Evolutionary conservation across 1,140 invertebrate species (phyloP).

Genomic region (Drosophila azteca): DNA sequence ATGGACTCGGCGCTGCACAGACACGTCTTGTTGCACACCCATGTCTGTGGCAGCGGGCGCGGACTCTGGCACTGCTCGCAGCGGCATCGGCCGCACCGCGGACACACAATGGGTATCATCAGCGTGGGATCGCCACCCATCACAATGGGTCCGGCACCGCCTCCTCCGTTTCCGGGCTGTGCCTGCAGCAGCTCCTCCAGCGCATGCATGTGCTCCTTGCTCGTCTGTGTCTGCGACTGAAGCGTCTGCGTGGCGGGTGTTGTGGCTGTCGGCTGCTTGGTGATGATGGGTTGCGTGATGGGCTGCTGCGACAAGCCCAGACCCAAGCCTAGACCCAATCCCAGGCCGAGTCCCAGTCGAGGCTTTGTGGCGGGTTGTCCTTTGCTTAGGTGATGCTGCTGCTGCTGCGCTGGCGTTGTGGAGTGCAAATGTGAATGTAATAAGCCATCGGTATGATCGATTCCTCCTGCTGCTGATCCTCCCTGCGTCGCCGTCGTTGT

Average conservation of each 20-base stretch:
- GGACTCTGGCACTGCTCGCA: slow-evolving; percentile 94
- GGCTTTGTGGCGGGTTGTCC: slow-evolving; percentile 64
- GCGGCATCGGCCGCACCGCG: slow-evolving; percentile 92
- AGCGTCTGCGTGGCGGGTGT: slow-evolving; percentile 40
- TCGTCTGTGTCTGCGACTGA: not conserved
- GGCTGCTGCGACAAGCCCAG: slow-evolving; percentile 44
- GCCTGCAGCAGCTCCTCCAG: slow-evolving; percentile 64
- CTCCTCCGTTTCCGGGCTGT: slow-evolving; percentile 35
- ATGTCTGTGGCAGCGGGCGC: slow-evolving; percentile 91
- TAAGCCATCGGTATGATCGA: slow-evolving; percentile 74
- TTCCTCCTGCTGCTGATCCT: slow-evolving; percentile 4
- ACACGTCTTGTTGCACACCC: slow-evolving; percentile 94
- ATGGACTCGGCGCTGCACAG: slow-evolving; percentile 93
- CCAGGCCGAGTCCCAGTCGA: slow-evolving; percentile 20
- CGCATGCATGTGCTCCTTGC: slow-evolving; percentile 84
- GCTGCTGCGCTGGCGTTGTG: slow-evolving; percentile 30
- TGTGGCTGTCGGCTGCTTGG: slow-evolving; percentile 85
- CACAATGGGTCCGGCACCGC: slow-evolving; percentile 58
- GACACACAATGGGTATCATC: slow-evolving; percentile 90
- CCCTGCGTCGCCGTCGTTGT: slow-evolving; percentile 41
- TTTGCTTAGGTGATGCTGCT: slow-evolving; percentile 28
- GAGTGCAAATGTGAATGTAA: slow-evolving; percentile 79
- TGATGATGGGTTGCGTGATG: slow-evolving; percentile 84
- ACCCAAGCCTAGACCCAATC: slow-evolving; percentile 26
- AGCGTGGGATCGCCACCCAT: slow-evolving; percentile 66